These are phyloP conservation scores for Dioctria rufipes DNA, from an alignment of 2,888 invertebrate species.

Conservation along the genomic window DNA sequence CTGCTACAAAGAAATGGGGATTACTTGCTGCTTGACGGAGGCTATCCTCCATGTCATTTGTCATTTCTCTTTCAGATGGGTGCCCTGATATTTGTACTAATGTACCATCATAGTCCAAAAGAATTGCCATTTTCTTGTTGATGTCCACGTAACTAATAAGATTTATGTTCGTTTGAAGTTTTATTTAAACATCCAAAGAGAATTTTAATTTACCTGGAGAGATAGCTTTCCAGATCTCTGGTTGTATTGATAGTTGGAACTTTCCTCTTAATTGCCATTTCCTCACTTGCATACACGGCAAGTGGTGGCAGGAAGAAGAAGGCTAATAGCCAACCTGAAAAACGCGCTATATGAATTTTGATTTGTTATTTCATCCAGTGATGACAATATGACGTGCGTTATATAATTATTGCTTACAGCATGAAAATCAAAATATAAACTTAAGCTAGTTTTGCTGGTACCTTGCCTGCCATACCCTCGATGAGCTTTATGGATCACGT, in stretches of 20 bases:
- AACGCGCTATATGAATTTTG: not conserved
- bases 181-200: not conserved
- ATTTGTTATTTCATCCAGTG: no score
- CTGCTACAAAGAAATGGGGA: conserved; percentile 79
- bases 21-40: conserved; percentile 77
- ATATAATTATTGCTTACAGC: no score
- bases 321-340: not conserved
- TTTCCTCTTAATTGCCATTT: not conserved
- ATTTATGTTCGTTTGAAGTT: not conserved
- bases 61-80: conserved; percentile 79
- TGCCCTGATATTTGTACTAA: conserved; percentile 81
- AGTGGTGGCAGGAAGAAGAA: not conserved
- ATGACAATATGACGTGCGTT: no score
- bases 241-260: conserved; percentile 64
- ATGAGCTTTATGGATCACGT: no score
- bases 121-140: conserved; percentile 77
- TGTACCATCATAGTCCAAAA: conserved; percentile 84
- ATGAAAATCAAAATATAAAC: no score
- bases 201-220: conserved; percentile 66
- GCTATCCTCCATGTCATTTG: conserved; percentile 77
- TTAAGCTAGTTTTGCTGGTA: no score
- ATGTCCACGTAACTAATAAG: conserved; percentile 71
- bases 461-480: no score
- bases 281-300: not conserved
- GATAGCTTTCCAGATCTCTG: conserved; percentile 66